These are phyloP conservation scores for Ernsta delagoae DNA, from an alignment of 2,888 invertebrate species.

Conservation along the genomic window DNA sequence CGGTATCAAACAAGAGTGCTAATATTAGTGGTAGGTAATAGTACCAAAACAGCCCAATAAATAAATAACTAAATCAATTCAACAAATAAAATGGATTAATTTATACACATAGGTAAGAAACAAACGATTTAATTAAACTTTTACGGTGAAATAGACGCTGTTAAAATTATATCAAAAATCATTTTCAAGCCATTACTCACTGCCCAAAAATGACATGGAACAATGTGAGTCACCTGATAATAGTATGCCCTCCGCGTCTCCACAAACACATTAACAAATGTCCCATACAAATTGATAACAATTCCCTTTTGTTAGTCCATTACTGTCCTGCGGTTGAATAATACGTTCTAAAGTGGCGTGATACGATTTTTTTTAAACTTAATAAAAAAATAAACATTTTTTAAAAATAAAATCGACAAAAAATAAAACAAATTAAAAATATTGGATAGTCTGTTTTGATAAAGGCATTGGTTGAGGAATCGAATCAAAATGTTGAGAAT, in stretches of 20 bases:
- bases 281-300: slow-evolving; percentile 80
- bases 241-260: slow-evolving; percentile 72
- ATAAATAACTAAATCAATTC: too few relatives aligned
- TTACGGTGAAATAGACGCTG: too few relatives aligned
- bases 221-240: slow-evolving; percentile 60
- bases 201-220: slow-evolving; percentile 30
- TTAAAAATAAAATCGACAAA: too few relatives aligned
- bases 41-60: too few relatives aligned
- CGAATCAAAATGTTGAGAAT: slow-evolving; percentile 48
- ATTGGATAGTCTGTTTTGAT: too few relatives aligned
- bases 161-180: background rate
- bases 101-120: too few relatives aligned
- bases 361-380: background rate
- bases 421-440: too few relatives aligned
- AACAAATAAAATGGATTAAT: too few relatives aligned
- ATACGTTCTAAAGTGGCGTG: slow-evolving; percentile 54
- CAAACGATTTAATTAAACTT: too few relatives aligned
- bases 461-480: background rate
- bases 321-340: slow-evolving; percentile 59
- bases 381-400: too few relatives aligned
- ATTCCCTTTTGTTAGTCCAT: slow-evolving; percentile 76
- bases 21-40: too few relatives aligned
- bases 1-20: too few relatives aligned
- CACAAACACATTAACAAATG: slow-evolving; percentile 66
- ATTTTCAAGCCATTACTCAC: slow-evolving; percentile 24